phyloP scores from a whole-genome alignment of 2,113 vertebrate species.

The Toxostoma redivivum region DNA sequence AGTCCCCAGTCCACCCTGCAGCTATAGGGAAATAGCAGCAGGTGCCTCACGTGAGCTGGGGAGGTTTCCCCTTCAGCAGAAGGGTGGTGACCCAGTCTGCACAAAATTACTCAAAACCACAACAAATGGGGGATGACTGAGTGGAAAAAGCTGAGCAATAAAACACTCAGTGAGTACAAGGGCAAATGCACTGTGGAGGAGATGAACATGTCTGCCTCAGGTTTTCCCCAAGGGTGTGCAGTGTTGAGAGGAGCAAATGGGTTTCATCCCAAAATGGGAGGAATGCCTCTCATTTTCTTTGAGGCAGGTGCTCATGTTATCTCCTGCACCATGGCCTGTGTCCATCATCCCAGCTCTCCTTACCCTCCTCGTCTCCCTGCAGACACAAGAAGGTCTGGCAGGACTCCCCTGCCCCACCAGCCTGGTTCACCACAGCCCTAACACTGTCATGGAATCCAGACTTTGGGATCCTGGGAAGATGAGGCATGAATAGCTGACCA shows the following conservation, averaged over 20 bases:
- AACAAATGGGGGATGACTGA: neutral
- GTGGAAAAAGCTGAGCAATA: neutral
- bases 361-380: accelerated
- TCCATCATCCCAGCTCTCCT: neutral
- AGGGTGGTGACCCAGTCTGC: neutral
- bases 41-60: accelerated
- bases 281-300: neutral
- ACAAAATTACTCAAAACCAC: neutral
- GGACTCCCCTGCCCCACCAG: neutral
- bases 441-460: neutral
- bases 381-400: neutral
- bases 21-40: neutral
- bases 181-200: neutral
- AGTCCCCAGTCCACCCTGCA: neutral
- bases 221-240: neutral
- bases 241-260: neutral
- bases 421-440: neutral
- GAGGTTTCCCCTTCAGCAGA: neutral
- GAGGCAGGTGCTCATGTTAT: neutral
- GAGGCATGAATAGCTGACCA: neutral
- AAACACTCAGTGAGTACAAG: neutral
- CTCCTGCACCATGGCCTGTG: neutral
- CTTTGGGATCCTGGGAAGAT: neutral
- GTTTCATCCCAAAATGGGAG: neutral
- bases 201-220: accelerated